Evolutionary conservation across 2,888 invertebrate genomes (phyloP), one percentile per base, ranked within the genome.

Genomic region (Catotricha subobsoleta): DNA sequence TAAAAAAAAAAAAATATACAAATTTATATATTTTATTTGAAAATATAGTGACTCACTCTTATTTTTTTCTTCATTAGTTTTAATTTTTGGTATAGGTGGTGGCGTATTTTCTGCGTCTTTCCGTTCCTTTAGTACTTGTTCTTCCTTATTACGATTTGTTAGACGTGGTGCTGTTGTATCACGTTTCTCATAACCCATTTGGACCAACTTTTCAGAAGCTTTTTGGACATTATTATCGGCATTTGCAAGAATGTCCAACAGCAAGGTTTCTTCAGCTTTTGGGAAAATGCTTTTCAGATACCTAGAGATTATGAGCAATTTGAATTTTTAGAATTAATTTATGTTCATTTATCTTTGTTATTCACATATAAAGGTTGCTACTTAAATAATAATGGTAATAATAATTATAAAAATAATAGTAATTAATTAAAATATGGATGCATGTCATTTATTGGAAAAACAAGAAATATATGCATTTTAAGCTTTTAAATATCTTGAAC

Each of bases 231-330:
- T 90, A 58, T 88, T 88, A 52, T 91, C 90, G 51, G 83, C 79
- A 58, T 79, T 83, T 38, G 81, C 77, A 39, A 88, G 64, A 31
- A 86, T 69, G 52, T 91, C 90, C 41, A 90, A 67, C 23, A 91
- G 74, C 33, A 88, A 59, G 18, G 82, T 84, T 59, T 90, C 90
- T 52, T 91, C 90, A 0, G 83, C 88, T 61, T 84, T 80, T 1
- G 88, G 84, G 58, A 88, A 91, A 51, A 90, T 75, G 52, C 80
- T 84, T 64, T 90, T 91, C 66, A 91, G 70, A 62, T 90, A 90
- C 66, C 88, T 88, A 65, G 41, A 60, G 6, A 16, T 25, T 25
- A 25, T 8, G 21, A 23, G 33, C 13, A 34, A 43, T 41, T 37
- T 33, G 27, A 23, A 36, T n/a, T n/a, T n/a, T n/a, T n/a, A n/a